phyloP scores from a whole-genome alignment of 2,888 invertebrate species.

The Aleiodes leptofemur region DNA sequence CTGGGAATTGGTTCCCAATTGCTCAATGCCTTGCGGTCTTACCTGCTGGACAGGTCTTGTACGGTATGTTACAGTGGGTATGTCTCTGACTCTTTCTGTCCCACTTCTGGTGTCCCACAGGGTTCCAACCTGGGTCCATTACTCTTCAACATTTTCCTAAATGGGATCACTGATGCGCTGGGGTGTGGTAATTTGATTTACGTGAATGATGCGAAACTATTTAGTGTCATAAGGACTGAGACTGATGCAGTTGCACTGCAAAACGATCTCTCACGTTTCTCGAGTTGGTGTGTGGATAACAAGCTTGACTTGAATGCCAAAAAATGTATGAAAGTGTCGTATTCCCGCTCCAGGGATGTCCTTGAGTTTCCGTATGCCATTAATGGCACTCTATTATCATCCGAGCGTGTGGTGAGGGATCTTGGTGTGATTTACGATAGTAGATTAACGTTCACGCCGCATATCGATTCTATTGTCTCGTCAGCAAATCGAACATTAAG shows the following conservation, averaged over 20 bases:
- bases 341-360: too few species aligned
- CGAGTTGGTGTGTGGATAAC: neutral
- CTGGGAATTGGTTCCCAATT: too few species aligned
- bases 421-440: too few species aligned
- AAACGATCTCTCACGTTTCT: neutral
- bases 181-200: neutral
- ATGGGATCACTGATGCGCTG: neutral
- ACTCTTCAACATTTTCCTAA: too few species aligned
- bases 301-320: neutral
- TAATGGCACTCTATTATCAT: too few species aligned
- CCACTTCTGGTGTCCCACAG: too few species aligned
- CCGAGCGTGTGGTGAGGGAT: too few species aligned
- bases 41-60: too few species aligned
- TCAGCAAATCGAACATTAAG: neutral
- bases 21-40: too few species aligned
- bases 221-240: neutral
- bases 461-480: neutral
- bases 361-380: neutral
- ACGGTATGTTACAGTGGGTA: too few species aligned
- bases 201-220: slow-evolving; percentile 4
- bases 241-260: neutral
- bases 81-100: too few species aligned
- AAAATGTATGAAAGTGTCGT: slow-evolving; percentile 1
- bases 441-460: neutral
- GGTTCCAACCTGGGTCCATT: too few species aligned